phyloP scores from a whole-genome alignment of 1,140 invertebrate genomes.

The Heliconius congener region DNA sequence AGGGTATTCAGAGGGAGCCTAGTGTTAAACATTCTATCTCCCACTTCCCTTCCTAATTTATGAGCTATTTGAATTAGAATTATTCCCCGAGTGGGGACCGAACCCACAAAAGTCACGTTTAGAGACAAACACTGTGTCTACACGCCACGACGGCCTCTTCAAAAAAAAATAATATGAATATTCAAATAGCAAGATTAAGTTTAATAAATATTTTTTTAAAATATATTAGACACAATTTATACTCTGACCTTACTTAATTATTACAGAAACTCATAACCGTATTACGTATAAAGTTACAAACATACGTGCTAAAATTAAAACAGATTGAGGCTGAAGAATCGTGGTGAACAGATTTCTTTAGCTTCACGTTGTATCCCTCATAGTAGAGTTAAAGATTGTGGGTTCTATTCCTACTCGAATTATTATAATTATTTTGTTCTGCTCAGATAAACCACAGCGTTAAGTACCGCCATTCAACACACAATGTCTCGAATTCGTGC shows the following conservation, averaged over 20 bases:
- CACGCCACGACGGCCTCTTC: too few species aligned
- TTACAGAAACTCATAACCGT: constrained; percentile 12
- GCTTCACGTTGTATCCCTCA: background rate
- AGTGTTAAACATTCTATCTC: too few species aligned
- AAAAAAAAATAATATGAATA: too few species aligned
- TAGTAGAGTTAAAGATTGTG: background rate
- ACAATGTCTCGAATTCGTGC: background rate
- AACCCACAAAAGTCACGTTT: too few species aligned
- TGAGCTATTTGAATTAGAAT: too few species aligned
- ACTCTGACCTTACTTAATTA: constrained; percentile 10
- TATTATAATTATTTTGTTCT: background rate
- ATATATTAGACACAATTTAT: background rate
- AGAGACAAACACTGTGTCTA: too few species aligned
- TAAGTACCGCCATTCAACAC: background rate
- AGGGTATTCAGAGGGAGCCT: too few species aligned
- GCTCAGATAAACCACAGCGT: background rate
- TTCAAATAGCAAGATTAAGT: too few species aligned
- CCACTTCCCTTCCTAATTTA: too few species aligned
- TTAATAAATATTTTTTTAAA: too few species aligned
- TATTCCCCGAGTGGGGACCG: too few species aligned
- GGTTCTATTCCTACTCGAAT: background rate
- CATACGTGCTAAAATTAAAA: background rate
- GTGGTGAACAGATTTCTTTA: background rate
- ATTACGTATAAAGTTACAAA: constrained; percentile 14
- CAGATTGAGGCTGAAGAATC: constrained; percentile 3